Conservation (phyloP, 2,113 vertebrate genomes). For the Heliornis fulica region DNA sequence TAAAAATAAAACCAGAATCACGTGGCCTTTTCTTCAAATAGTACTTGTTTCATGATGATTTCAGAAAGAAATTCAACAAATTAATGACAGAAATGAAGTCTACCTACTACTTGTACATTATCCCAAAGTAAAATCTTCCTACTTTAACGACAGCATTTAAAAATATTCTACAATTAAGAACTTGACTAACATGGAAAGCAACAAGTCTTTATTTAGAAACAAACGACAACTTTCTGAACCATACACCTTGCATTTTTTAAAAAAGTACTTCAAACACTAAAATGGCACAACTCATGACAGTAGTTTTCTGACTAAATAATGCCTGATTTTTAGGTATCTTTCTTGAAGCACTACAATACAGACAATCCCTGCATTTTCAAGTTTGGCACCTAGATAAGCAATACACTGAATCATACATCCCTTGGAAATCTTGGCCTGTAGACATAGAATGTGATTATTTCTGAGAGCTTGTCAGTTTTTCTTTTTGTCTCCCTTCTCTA, state of each 20-base stretch:
- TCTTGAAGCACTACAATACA: background rate
- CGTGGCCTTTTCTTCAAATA: background rate
- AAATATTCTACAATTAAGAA: slow-evolving; percentile 29
- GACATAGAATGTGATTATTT: background rate
- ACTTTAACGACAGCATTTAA: background rate
- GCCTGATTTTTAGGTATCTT: background rate
- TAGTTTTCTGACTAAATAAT: background rate
- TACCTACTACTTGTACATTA: background rate
- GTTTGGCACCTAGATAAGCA: background rate
- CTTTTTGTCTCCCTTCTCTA: rapidly evolving
- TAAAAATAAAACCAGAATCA: slow-evolving; percentile 41
- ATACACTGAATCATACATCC: background rate
- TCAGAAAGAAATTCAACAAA: slow-evolving; percentile 36
- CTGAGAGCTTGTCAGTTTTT: background rate
- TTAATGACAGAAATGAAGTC: slow-evolving; percentile 27
- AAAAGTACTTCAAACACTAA: background rate
- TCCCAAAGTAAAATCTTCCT: background rate
- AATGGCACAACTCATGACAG: background rate
- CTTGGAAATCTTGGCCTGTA: background rate
- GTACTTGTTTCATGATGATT: background rate
- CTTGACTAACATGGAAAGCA: background rate
- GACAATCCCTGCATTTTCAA: background rate
- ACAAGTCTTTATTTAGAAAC: background rate
- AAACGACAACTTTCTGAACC: background rate
- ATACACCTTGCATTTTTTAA: background rate